Conservation (phyloP, 2,888 invertebrate species). For the Digitonthophagus gazella region DNA sequence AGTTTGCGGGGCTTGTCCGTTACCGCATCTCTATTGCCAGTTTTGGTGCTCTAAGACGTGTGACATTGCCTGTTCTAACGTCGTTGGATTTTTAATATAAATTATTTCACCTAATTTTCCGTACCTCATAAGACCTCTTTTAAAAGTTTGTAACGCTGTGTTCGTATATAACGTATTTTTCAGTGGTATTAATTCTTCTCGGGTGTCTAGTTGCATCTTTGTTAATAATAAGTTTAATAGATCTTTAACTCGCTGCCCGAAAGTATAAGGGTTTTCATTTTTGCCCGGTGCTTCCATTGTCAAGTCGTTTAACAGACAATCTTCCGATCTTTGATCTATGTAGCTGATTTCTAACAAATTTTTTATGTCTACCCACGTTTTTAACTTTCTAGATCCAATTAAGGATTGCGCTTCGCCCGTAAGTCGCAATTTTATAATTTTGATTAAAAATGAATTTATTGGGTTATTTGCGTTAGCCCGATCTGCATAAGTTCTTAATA, state of each 20-base stretch:
- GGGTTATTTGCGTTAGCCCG: background rate
- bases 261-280: conserved; percentile 17
- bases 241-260: conserved; percentile 12
- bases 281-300: background rate
- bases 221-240: conserved; percentile 10
- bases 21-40: no score
- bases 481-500: conserved; percentile 8
- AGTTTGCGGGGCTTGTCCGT: no score
- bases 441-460: background rate
- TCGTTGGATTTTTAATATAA: conserved; percentile 14
- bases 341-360: background rate
- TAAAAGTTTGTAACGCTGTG: conserved; percentile 11
- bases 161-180: conserved; percentile 8
- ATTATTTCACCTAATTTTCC: conserved; percentile 14
- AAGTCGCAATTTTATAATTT: conserved; percentile 2
- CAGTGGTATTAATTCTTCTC: conserved; percentile 1
- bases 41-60: no score
- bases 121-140: conserved; percentile 2
- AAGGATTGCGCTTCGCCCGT: conserved; percentile 5
- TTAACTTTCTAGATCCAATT: conserved; percentile 9
- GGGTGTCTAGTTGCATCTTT: conserved; percentile 7
- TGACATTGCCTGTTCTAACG: no score
- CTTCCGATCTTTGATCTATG: conserved; percentile 9
- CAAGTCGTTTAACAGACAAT: conserved; percentile 10
- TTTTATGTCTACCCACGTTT: conserved; percentile 1